Conservation (phyloP, 64 coral and sea anemone genomes). For the Acropora tenuis region DNA sequence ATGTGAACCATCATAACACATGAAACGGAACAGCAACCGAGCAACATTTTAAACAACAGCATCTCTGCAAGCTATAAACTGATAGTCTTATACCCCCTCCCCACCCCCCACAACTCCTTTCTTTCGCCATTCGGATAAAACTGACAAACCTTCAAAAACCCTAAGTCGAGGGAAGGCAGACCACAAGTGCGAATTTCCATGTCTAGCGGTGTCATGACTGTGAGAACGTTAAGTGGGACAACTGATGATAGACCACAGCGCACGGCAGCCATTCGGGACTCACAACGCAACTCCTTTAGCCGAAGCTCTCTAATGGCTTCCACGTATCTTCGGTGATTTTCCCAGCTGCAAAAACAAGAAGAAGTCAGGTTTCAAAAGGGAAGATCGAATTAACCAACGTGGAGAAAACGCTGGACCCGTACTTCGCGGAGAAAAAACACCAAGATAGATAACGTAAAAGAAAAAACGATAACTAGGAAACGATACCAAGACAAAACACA, state of each 20-base stretch:
- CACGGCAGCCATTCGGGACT: slow-evolving; percentile 85
- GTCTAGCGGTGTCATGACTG: slow-evolving; percentile 80
- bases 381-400: neutral
- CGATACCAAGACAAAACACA: too few species aligned
- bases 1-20: too few species aligned
- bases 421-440: too few species aligned
- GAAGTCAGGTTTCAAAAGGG: neutral
- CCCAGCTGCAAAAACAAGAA: slow-evolving; percentile 69
- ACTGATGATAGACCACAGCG: slow-evolving; percentile 87
- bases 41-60: too few species aligned
- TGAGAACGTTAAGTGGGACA: slow-evolving; percentile 84
- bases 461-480: too few species aligned
- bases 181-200: slow-evolving; percentile 94
- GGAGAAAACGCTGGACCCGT: too few species aligned
- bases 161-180: slow-evolving; percentile 88
- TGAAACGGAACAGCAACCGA: too few species aligned
- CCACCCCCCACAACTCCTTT: neutral
- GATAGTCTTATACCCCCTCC: too few species aligned
- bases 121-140: neutral
- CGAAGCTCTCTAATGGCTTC: slow-evolving; percentile 80
- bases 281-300: slow-evolving; percentile 77
- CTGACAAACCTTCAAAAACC: slow-evolving; percentile 87
- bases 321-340: slow-evolving; percentile 86
- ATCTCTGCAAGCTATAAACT: too few species aligned
- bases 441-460: too few species aligned